phyloP scores from a whole-genome alignment of 2,113 vertebrate genomes.

The Epinephelus moara region DNA sequence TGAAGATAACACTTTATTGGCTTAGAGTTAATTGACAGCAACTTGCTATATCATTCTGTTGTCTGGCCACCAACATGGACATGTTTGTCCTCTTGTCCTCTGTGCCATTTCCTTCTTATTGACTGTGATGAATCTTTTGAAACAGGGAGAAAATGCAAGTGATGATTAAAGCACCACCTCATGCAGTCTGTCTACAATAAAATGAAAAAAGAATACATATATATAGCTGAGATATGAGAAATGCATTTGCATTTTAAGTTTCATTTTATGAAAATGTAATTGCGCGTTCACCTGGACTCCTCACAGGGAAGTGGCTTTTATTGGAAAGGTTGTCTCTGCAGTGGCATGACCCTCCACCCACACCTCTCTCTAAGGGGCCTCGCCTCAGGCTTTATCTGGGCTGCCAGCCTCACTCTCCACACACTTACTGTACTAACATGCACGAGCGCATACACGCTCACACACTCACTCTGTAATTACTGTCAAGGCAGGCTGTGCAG shows the following conservation, averaged over 20 bases:
- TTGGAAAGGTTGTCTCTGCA: conserved; percentile 68
- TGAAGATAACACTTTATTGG: neutral
- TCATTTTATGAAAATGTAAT: conserved; percentile 56
- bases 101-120: neutral
- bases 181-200: neutral
- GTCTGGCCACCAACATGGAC: conserved; percentile 1
- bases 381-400: conserved; percentile 51
- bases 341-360: conserved; percentile 61
- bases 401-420: conserved; percentile 57
- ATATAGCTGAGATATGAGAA: neutral
- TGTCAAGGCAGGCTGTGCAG: conserved; percentile 56
- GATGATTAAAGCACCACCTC: neutral
- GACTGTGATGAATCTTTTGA: neutral
- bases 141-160: neutral
- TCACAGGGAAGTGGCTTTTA: conserved; percentile 69
- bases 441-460: conserved; percentile 21
- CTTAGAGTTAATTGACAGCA: neutral
- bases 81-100: neutral
- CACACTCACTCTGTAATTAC: conserved; percentile 59
- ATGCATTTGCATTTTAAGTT: conserved; percentile 31
- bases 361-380: conserved; percentile 61
- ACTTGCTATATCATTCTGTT: neutral
- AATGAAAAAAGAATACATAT: conserved; percentile 3
- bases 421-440: conserved; percentile 67
- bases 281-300: conserved; percentile 56